Conservation (phyloP, 2,113 vertebrate species). For the Clarias magur region DNA sequence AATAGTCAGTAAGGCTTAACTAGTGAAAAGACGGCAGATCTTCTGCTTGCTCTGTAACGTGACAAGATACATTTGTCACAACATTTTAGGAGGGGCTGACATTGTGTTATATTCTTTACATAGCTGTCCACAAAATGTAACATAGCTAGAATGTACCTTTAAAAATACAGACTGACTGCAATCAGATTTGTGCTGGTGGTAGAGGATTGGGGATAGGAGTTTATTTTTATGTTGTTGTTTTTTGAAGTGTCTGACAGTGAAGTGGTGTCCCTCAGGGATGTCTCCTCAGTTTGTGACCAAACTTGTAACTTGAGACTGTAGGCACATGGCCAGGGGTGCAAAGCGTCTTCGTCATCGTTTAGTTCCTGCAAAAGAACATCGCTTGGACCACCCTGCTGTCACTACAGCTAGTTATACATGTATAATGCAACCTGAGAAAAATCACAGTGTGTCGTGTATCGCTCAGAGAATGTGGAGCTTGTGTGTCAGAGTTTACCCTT, state of each 20-base stretch:
- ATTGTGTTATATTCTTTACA: not conserved
- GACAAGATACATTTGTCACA: not conserved
- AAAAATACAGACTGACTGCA: constrained; percentile 48
- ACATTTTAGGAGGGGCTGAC: not conserved
- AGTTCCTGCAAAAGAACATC: constrained; percentile 58
- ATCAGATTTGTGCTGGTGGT: constrained; percentile 51
- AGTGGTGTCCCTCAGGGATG: constrained; percentile 69
- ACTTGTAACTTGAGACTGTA: constrained; percentile 67
- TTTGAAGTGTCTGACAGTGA: constrained; percentile 52
- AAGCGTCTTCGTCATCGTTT: constrained; percentile 78
- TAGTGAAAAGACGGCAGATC: not conserved
- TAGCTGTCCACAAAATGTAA: not conserved
- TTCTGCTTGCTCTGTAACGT: not conserved
- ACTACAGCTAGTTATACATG: constrained; percentile 82
- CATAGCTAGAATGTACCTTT: not conserved
- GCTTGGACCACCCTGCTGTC: constrained; percentile 61
- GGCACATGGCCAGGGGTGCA: constrained; percentile 76
- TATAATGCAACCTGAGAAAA: constrained; percentile 79
- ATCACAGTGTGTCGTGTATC: constrained; percentile 77
- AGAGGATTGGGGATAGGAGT: constrained; percentile 16
- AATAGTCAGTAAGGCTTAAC: not conserved
- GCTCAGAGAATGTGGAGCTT: constrained; percentile 64
- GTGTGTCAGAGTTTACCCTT: constrained; percentile 65
- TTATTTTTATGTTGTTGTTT: not conserved
- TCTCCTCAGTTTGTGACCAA: constrained; percentile 76